Conservation (phyloP, 2,113 vertebrate genomes). For the Rafetus swinhoei region DNA sequence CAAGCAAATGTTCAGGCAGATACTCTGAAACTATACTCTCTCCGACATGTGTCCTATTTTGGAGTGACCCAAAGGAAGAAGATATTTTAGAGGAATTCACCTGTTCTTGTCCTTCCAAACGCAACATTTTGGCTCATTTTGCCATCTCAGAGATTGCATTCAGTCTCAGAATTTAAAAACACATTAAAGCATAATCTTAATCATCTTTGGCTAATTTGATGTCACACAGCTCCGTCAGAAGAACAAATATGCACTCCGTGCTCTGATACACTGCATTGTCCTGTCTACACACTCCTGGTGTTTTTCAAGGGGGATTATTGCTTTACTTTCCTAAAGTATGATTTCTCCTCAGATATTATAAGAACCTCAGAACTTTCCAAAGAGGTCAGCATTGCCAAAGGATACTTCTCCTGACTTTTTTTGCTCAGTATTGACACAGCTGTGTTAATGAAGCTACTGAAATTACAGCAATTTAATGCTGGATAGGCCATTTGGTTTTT, state of each 20-base stretch:
- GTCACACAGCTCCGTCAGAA: conserved; percentile 16
- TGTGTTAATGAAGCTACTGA: conserved; percentile 55
- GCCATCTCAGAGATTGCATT: conserved; percentile 1
- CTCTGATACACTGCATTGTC: background rate
- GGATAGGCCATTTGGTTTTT: background rate
- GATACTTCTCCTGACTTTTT: background rate
- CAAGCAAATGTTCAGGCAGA: background rate
- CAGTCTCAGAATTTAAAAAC: conserved; percentile 15
- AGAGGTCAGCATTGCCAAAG: conserved; percentile 20
- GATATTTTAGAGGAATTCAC: background rate
- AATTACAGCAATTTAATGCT: conserved; percentile 36
- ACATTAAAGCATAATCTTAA: background rate
- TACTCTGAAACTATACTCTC: background rate
- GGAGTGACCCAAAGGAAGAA: background rate
- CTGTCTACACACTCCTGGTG: background rate
- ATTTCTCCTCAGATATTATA: conserved; percentile 30
- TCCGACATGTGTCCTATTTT: background rate
- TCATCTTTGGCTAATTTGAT: background rate
- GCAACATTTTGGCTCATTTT: background rate
- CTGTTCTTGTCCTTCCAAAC: background rate
- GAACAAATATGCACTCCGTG: background rate
- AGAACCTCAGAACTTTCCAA: conserved; percentile 3
- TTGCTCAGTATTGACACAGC: conserved; percentile 52
- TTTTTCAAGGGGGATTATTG: background rate
- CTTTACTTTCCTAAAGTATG: conserved; percentile 21